Evolutionary conservation across 2,888 invertebrate genomes (phyloP).

Genomic region (Pterostichus niger): DNA sequence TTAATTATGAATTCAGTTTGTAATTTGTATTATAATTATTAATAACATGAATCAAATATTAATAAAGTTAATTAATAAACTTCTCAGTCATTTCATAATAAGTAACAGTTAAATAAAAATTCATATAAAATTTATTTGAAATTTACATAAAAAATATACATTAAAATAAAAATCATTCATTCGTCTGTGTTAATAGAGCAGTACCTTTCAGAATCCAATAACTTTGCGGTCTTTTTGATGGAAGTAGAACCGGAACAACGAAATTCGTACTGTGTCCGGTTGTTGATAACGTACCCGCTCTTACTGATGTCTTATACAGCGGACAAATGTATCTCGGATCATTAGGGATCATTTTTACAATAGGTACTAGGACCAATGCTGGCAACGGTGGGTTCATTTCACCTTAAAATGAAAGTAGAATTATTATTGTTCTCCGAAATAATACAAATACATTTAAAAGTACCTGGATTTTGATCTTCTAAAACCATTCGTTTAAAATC

Average conservation of each 20-base stretch:
- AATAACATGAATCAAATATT: slow-evolving; percentile 60
- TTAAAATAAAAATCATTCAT: slow-evolving; percentile 79
- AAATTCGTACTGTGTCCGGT: slow-evolving; percentile 97
- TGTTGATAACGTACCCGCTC: slow-evolving; percentile 92
- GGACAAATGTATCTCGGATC: slow-evolving; percentile 87
- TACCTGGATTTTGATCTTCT: slow-evolving; percentile 88
- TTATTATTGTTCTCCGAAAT: background rate
- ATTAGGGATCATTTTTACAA: slow-evolving; percentile 80
- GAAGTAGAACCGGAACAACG: slow-evolving; percentile 88
- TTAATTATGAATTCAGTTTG: slow-evolving; percentile 57
- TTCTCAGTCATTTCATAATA: background rate
- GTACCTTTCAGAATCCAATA: slow-evolving; percentile 95
- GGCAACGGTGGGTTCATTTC: slow-evolving; percentile 88
- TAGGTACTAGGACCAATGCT: slow-evolving; percentile 84
- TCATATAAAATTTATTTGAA: slow-evolving; percentile 18
- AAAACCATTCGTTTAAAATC: slow-evolving; percentile 83
- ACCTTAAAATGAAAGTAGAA: slow-evolving; percentile 76
- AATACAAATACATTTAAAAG: slow-evolving; percentile 50
- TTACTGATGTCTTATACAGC: slow-evolving; percentile 92
- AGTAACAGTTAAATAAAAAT: background rate
- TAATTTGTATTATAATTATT: slow-evolving; percentile 56
- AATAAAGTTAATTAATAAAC: slow-evolving; percentile 58
- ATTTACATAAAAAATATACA: background rate
- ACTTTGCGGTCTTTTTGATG: slow-evolving; percentile 82
- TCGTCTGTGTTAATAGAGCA: slow-evolving; percentile 90